Evolutionary conservation across 64 coral and sea anemone genomes (phyloP).

Genomic region (Pocillopora damicornis): DNA sequence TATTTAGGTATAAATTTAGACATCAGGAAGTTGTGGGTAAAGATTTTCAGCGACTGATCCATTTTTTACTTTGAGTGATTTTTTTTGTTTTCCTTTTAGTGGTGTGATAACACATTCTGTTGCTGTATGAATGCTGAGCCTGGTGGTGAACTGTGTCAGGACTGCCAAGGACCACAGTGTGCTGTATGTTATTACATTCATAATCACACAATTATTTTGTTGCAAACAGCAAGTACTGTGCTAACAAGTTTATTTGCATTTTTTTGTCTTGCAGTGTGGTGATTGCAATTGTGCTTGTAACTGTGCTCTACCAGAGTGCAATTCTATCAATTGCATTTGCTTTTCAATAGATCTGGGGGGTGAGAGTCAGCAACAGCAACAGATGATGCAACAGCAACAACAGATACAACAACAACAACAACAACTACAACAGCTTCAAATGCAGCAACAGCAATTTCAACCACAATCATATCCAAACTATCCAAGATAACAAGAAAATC

Average conservation of each 20-base stretch:
- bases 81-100: slow-evolving; percentile 46
- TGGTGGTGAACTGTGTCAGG: slow-evolving; percentile 77
- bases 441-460: slow-evolving; percentile 20
- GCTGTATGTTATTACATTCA: slow-evolving; percentile 38
- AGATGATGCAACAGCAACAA: neutral
- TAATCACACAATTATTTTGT: slow-evolving; percentile 25
- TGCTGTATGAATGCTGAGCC: slow-evolving; percentile 97
- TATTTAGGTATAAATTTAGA: no score
- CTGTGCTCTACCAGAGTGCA: slow-evolving; percentile 77
- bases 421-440: slow-evolving; percentile 9
- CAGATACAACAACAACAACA: slow-evolving; percentile 21
- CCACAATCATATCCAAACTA: slow-evolving; percentile 25
- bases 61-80: no score
- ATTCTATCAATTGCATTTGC: slow-evolving; percentile 91
- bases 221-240: neutral
- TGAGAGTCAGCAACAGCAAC: neutral
- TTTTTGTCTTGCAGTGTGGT: slow-evolving; percentile 67
- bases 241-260: neutral
- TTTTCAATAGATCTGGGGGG: slow-evolving; percentile 68
- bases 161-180: slow-evolving; percentile 90
- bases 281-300: slow-evolving; percentile 93
- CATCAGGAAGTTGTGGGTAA: no score
- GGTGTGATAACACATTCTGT: slow-evolving; percentile 92
- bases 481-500: slow-evolving; percentile 17
- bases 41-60: no score